A percentile compares a stretch with the other conserved stretches of the same genome.
Evolutionary conservation across 2,888 invertebrate genomes (phyloP).

Genomic region (Cyclophora punctaria): DNA sequence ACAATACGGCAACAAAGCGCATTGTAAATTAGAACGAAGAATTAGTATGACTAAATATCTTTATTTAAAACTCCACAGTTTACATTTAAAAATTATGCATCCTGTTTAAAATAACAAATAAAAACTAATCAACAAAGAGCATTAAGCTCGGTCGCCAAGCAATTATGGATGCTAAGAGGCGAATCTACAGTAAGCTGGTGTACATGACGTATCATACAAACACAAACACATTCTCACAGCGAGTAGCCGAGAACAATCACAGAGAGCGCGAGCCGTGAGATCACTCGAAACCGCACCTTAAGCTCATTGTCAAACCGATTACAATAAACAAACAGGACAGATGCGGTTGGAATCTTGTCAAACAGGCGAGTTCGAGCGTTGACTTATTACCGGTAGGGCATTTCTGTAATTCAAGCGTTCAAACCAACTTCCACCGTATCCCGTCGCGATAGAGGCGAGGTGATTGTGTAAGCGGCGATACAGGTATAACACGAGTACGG

Average conservation of each 20-base stretch:
- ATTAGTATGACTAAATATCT: not conserved
- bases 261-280: conserved; percentile 57
- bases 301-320: conserved; percentile 76
- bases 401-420: conserved; percentile 44
- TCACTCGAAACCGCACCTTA: conserved; percentile 76
- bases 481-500: conserved; percentile 72
- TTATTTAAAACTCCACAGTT: not conserved
- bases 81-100: conserved; percentile 8
- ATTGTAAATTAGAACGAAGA: not conserved
- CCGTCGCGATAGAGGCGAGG: conserved; percentile 24
- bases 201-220: conserved; percentile 72
- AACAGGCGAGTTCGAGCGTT: conserved; percentile 75
- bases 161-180: conserved; percentile 71
- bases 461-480: conserved; percentile 23
- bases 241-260: conserved; percentile 65
- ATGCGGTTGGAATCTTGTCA: conserved; percentile 76
- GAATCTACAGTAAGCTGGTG: conserved; percentile 70
- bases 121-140: conserved; percentile 53
- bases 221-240: conserved; percentile 61
- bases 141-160: conserved; percentile 64
- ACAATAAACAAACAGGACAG: conserved; percentile 76
- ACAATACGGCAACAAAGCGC: no score
- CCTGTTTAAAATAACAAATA: conserved; percentile 27
- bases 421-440: conserved; percentile 31
- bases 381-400: conserved; percentile 74